Evolutionary conservation across 2,888 invertebrate species (phyloP), one percentile per base, ranked within the genome.

Genomic region (Troides aeacus): DNA sequence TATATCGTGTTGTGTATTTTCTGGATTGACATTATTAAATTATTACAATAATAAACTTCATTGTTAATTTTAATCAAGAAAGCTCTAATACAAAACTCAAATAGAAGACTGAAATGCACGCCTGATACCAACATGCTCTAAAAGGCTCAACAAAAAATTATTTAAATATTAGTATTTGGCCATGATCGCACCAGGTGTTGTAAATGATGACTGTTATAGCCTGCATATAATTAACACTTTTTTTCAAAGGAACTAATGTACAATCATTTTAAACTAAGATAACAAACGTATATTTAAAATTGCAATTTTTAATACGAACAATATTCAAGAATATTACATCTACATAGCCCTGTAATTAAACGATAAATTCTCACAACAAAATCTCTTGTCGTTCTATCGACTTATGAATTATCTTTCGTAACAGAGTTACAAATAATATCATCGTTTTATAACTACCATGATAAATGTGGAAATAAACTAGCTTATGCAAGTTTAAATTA

Each of bases 281-380:
- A 63, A 62, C 58, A 59, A 58, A 62, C 53, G 2, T 66, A 62
- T 53, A 64, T 60, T 61, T 70, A 66, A 60, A 64, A 59, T 39
- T 24, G 42, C 39, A 66, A 59, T 65, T 36, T 64, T 12, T 39
- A 65, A 58, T 17, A 69, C 56, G 36, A 60, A 64, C 42, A 36
- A 56, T 68, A 17, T 63, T 24, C 59, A 65, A 15, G 36, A 53
- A 36, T 46, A 60, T 42, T 66, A 23, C 56, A 18, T 17, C 67
- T 66, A 70, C 61, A 67, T 62, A 71, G 64, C 67, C 70, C 64
- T 71, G 70, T 70, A 36, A 64, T 65, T 21, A 39, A 46, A 12
- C 12, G 50, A 66, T n/a, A 66, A 60, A 64, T 30, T n/a, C 8
- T 60, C 50, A 66, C 12, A 50, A 67, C 68, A 70, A 59, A 46